Evolutionary conservation across 2,113 vertebrate genomes (phyloP), one percentile per base, ranked within the genome.

Genomic region (Peromyscus polionotus): DNA sequence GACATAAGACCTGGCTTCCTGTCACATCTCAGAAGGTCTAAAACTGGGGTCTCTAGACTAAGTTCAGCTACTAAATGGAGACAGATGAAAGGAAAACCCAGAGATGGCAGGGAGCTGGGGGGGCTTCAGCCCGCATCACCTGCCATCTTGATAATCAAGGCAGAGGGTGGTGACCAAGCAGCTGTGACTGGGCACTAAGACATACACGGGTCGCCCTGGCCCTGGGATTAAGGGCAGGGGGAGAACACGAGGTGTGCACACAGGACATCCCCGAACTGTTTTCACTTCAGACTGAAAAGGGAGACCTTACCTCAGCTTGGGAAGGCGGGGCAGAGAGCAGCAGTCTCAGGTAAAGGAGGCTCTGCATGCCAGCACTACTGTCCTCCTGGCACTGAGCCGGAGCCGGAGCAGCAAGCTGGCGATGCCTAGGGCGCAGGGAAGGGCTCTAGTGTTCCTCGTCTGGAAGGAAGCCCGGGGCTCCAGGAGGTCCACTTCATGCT

Each of bases 401-500:
- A 51, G 92, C 93, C 54, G 0, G 11, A 17, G 80, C 24, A 39
- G 33, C 54, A 36, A n/a, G 73, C 61, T 33, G 77, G 79, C 31
- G 24, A 83, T 16, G 84, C 67, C 70, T 8, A 39, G 54, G 48
- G 75, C 0, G 3, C n/a, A 28, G 90, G 79, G 93, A 67, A 48
- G 39, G 57, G 28, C 63, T 28, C 94, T 3, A 39, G 51, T 3
- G 83, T 7, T 33, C 13, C 0, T 28, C 7, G 6, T 57, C 85
- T 91, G 93, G 95, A 92, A 76, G n/a, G 83, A 59, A 80, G 81
- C 90, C 83, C 65, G 13, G n/a, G 77, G 45, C 36, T 76, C 75
- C 12, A 85, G 70, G 70, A 77, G 5, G 65, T 2, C 2, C 5
- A 59, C 68, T 94, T 84, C n/a, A 67, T 88, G 48, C 80, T 12